phyloP scores from a whole-genome alignment of 2,797 vertebrate species.

The Ceryle rudis region DNA sequence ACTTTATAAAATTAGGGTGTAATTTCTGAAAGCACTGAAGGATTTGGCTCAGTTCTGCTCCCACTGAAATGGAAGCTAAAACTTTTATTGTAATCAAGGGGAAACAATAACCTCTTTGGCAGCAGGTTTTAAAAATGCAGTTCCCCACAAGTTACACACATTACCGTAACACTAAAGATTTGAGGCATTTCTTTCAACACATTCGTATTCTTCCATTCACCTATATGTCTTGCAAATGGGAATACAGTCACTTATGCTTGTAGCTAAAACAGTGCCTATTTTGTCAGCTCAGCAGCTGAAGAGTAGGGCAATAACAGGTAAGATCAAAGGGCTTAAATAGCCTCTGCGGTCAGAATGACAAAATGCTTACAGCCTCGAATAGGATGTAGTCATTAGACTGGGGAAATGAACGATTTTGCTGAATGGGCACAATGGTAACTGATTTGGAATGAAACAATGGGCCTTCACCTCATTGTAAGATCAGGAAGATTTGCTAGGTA shows the following conservation, averaged over 20 bases:
- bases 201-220: background rate
- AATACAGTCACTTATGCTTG: background rate
- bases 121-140: background rate
- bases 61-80: background rate
- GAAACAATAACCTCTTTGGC: background rate
- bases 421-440: conserved; percentile 79
- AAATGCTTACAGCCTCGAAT: conserved; percentile 77
- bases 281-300: conserved; percentile 77
- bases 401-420: conserved; percentile 83
- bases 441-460: conserved; percentile 69
- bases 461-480: conserved; percentile 76
- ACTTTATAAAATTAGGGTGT: background rate
- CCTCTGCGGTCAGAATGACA: conserved; percentile 76
- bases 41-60: background rate
- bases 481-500: conserved; percentile 80
- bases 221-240: background rate
- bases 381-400: conserved; percentile 79
- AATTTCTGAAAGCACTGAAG: background rate
- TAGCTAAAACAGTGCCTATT: conserved; percentile 72
- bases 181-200: background rate
- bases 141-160: background rate
- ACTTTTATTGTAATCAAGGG: background rate
- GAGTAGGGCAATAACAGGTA: conserved; percentile 67
- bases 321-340: conserved; percentile 82
- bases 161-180: background rate